Percentiles rank a stretch among this genome's conserved stretches.
phyloP scores from a whole-genome alignment of 2,113 vertebrate genomes.

The Accipiter virgatus region DNA sequence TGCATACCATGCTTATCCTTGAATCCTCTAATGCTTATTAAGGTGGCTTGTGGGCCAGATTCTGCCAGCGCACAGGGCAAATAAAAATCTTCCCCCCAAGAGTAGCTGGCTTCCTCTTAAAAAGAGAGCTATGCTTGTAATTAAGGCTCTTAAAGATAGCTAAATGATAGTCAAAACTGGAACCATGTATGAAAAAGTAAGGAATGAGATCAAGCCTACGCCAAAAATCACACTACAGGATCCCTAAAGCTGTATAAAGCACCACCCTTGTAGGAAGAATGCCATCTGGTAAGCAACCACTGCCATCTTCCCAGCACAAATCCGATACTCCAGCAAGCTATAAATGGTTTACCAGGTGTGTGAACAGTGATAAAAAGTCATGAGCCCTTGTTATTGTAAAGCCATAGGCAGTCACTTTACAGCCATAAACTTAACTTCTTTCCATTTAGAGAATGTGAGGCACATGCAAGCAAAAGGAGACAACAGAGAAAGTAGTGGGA shows the following conservation, averaged over 20 bases:
- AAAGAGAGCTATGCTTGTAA: background rate
- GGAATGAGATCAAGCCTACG: background rate
- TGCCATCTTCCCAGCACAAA: background rate
- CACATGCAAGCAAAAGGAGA: background rate
- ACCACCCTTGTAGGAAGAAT: fast-evolving
- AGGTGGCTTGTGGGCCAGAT: background rate
- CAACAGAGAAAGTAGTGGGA: background rate
- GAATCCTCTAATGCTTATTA: background rate
- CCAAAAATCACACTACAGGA: background rate
- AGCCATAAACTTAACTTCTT: background rate
- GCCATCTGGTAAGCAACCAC: background rate
- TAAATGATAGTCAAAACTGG: background rate
- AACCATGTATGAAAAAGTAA: background rate
- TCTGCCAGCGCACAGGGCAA: background rate
- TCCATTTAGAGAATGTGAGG: background rate
- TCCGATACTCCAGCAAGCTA: background rate
- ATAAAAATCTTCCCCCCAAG: background rate
- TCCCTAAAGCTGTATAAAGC: background rate
- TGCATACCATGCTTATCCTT: background rate
- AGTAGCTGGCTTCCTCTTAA: background rate
- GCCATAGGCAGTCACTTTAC: background rate
- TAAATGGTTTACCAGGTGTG: background rate
- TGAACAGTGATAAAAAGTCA: background rate
- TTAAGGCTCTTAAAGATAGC: background rate
- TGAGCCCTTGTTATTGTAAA: background rate